phyloP scores from a whole-genome alignment of 2,888 invertebrate genomes.

The Torymus texanus region DNA sequence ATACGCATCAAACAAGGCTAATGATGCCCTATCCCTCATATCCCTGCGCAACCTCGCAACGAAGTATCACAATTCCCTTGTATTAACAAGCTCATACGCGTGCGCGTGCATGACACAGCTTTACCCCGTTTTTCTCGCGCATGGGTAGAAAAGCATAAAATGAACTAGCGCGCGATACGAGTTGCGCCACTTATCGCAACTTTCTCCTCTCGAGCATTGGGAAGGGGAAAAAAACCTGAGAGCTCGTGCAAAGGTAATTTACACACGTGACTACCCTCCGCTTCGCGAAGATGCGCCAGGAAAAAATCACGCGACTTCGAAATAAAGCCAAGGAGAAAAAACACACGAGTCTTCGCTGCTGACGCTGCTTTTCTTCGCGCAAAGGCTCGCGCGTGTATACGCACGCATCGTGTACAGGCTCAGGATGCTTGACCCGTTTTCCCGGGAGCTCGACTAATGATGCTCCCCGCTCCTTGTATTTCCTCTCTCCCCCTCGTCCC shows the following conservation, averaged over 20 bases:
- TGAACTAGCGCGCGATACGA: neutral
- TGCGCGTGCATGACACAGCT: neutral
- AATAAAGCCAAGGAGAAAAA: neutral
- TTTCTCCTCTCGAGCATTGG: neutral
- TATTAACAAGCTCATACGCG: neutral
- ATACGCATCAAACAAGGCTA: constrained; percentile 33
- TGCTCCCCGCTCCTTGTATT: constrained; percentile 5
- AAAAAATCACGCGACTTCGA: constrained; percentile 1
- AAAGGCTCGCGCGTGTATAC: no score
- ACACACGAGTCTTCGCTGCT: neutral
- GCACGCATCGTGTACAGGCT: no score
- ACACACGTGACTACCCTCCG: neutral
- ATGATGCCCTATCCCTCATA: constrained; percentile 15
- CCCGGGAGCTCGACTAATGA: constrained; percentile 47
- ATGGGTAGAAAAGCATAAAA: constrained; percentile 2
- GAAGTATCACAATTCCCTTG: neutral
- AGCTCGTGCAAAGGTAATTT: constrained; percentile 9
- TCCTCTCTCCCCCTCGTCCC: neutral
- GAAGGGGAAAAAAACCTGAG: no score
- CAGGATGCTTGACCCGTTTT: constrained; percentile 54
- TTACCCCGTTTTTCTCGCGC: constrained; percentile 6
- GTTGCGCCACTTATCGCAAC: constrained; percentile 21
- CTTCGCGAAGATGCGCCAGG: neutral
- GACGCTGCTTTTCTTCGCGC: neutral
- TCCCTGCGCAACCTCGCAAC: neutral